These are phyloP conservation scores for Hydriomena furcata DNA, from an alignment of 2,888 invertebrate genomes.

Conservation along the genomic window DNA sequence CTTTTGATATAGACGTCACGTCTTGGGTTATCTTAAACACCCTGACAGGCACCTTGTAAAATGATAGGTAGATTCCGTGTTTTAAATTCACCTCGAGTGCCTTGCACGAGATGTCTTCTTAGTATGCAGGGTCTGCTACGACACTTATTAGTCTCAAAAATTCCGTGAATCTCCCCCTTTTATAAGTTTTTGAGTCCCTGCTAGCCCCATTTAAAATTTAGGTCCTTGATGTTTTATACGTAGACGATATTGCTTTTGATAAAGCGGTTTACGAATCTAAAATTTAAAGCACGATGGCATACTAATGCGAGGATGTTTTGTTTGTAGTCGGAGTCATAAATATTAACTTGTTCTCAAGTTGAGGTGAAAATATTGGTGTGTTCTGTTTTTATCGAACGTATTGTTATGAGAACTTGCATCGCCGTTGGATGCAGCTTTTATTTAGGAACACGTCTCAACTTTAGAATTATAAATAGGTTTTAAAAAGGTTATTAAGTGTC, in stretches of 20 bases:
- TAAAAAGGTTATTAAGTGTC: too few species aligned
- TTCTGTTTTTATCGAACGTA: constrained; percentile 36
- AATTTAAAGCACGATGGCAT: constrained; percentile 80
- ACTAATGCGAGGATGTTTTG: constrained; percentile 74
- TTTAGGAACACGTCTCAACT: neutral
- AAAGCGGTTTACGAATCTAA: constrained; percentile 81
- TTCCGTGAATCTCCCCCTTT: constrained; percentile 66
- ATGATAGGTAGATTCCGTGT: constrained; percentile 66
- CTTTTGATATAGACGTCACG: constrained; percentile 63
- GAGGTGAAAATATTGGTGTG: constrained; percentile 56
- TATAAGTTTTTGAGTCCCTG: constrained; percentile 60
- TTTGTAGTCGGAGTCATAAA: constrained; percentile 71
- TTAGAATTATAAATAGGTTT: neutral
- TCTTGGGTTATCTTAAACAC: constrained; percentile 59
- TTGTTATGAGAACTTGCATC: constrained; percentile 24
- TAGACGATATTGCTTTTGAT: constrained; percentile 80
- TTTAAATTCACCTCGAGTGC: constrained; percentile 75
- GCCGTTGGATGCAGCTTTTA: neutral
- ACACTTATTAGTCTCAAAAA: constrained; percentile 82
- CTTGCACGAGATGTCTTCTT: constrained; percentile 72
- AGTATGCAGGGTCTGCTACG: constrained; percentile 74
- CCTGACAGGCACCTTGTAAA: constrained; percentile 59
- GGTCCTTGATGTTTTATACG: constrained; percentile 78
- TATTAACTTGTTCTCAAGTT: constrained; percentile 65
- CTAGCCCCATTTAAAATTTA: constrained; percentile 73